Evolutionary conservation across 2,113 vertebrate species (phyloP), one percentile per base, ranked within the genome.

Genomic region (Machaerirhynchus nigripectus): DNA sequence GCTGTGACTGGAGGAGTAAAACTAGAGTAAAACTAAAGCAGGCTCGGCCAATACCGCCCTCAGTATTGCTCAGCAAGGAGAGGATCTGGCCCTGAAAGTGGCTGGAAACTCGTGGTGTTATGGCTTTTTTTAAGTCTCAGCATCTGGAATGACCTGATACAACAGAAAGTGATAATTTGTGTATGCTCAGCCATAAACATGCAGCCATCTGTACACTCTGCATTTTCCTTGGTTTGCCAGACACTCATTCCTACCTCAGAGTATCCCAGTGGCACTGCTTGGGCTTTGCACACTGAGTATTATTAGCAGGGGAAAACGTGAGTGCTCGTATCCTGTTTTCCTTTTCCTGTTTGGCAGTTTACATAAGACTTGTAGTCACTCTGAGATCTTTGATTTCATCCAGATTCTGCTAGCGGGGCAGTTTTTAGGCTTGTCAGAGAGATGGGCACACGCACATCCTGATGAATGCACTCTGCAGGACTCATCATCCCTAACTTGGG

Each of bases 21-120:
- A 68, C 44, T 42, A 1, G 49, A 82, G 31, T 24, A 31, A 65
- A 92, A 68, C 49, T 27, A 13, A 39, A 91, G 69, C 80, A 56
- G 64, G 59, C 64, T 78, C 7, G 0, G 89, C 56, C 28, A 71
- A 73, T 28, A 1, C 3, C 11, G 1, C 42, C 65, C 56, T 50
- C 0, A 0, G 33, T 40, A 30, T 55, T 2, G 0, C 78, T 75
- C 44, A 0, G 7, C 24, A 18, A 19, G 52, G 52, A 46, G 59
- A 40, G 19, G 28, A 31, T 42, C 81, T 71, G 19, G 2, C 39
- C 3, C 0, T 53, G 1, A 0, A 0, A 1, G 12, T 15, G 22
- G 15, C 31, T 87, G 78, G 49, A 60, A 75, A 44, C 20, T 94
- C 35, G 2, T 2, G 9, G 2, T 27, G n/a, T 26, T 50, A 14